phyloP scores from a whole-genome alignment of 2,888 invertebrate genomes.

The Xanthostigma xanthostigma region DNA sequence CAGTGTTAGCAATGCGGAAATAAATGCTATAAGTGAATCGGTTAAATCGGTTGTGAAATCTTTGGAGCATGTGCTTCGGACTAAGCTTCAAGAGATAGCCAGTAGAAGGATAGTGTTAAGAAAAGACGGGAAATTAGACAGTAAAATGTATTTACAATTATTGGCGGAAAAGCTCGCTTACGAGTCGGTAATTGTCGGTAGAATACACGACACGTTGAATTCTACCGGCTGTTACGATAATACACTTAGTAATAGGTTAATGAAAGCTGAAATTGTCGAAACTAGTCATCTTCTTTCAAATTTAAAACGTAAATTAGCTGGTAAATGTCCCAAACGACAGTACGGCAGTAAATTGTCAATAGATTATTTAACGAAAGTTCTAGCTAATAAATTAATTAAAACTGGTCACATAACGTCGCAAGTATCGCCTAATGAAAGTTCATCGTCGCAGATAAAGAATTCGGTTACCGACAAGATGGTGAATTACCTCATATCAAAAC shows the following conservation, averaged over 20 bases:
- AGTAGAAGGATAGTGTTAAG: slow-evolving; percentile 48
- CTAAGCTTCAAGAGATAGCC: slow-evolving; percentile 52
- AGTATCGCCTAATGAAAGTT: slow-evolving; percentile 22
- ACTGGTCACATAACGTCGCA: slow-evolving; percentile 23
- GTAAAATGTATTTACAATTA: slow-evolving; percentile 49
- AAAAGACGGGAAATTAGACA: slow-evolving; percentile 51
- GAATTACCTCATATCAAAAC: slow-evolving; percentile 32
- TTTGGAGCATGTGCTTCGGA: slow-evolving; percentile 49
- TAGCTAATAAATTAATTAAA: slow-evolving; percentile 50
- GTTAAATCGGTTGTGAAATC: slow-evolving; percentile 45
- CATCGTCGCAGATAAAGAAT: slow-evolving; percentile 20
- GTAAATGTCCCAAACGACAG: slow-evolving; percentile 30
- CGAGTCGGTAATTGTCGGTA: slow-evolving; percentile 56
- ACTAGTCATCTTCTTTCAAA: slow-evolving; percentile 61
- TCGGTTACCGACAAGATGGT: slow-evolving; percentile 30
- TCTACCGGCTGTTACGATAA: slow-evolving; percentile 36
- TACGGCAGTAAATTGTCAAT: slow-evolving; percentile 30
- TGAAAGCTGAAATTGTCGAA: slow-evolving; percentile 55
- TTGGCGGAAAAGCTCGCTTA: slow-evolving; percentile 68
- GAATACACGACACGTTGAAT: slow-evolving; percentile 50
- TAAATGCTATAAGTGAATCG: slow-evolving; percentile 36
- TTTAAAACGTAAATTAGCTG: slow-evolving; percentile 50
- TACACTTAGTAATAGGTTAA: slow-evolving; percentile 41
- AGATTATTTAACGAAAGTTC: slow-evolving; percentile 58
- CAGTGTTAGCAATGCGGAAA: slow-evolving; percentile 32